Evolutionary conservation across 2,113 vertebrate species (phyloP), one percentile per base, ranked within the genome.

Genomic region (Xyrauchen texanus): DNA sequence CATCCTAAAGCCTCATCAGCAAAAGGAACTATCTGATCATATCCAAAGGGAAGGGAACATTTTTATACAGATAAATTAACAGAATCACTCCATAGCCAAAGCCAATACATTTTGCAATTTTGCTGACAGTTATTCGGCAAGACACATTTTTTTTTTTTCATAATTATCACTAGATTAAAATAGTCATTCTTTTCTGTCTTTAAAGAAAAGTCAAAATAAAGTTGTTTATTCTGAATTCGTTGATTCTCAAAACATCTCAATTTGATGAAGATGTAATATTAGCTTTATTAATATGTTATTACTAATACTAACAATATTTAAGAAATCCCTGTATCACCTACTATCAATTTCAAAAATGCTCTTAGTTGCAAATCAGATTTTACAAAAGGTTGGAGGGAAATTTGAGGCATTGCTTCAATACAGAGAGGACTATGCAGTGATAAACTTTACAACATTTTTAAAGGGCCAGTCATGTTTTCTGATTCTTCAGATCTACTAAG

Each of bases 361-460:
- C 44, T 16, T 47, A 34, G 21, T 15, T 72, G 42, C 53, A 60
- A 74, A 46, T 74, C 46, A 74, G 72, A 58, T 13, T 63, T 4
- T 49, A 8, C 71, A 13, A 62, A 74, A 61, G 4, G 5, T 21
- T 65, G 16, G 16, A 44, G n/a, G n/a, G n/a, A n/a, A n/a, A n/a
- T n/a, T n/a, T n/a, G n/a, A n/a, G n/a, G 21, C 47, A 62, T 51
- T 34, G 16, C 11, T 66, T 15, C 13, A 3, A 15, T n/a, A 46
- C 3, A 63, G 77, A 88, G 72, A 57, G 66, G 46, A 66, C 55
- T 75, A 76, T 76, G 82, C 84, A 72, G 82, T 83, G 78, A 10
- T 85, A 79, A 83, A 44, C 72, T 87, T 87, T 85, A 83, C 71
- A 3, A 13, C 71, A 4, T 77, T 76, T 64, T 86, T 67, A 73